A percentile compares a stretch with the other conserved stretches of the same genome.
Evolutionary conservation across 92 coral and sea anemone species (phyloP).

Genomic region (Muricea muricata): DNA sequence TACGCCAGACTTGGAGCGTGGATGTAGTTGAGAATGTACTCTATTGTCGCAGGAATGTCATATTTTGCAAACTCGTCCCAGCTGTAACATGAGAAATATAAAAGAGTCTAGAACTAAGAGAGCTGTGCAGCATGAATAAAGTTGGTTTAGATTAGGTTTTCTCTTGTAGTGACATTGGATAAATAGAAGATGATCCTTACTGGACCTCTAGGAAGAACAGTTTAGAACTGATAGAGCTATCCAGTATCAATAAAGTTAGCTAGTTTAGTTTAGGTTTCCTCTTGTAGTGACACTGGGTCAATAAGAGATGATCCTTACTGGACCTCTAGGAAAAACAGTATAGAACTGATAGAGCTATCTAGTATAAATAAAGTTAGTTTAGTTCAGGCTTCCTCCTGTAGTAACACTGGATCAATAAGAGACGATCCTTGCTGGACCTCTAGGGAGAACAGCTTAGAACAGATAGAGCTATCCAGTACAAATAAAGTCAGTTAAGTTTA

Average conservation of each 20-base stretch:
- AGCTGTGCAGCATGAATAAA: too few species aligned
- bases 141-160: not conserved
- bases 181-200: too few species aligned
- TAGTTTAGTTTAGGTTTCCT: not conserved
- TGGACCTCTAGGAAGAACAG: too few species aligned
- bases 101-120: too few species aligned
- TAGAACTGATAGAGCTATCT: not conserved
- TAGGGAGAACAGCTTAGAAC: not conserved
- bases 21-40: constrained; percentile 68
- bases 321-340: not conserved
- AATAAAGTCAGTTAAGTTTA: not conserved
- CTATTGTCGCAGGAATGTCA: constrained; percentile 92
- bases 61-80: constrained; percentile 92
- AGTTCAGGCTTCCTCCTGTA: too few species aligned
- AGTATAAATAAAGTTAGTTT: too few species aligned
- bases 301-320: not conserved
- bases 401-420: too few species aligned
- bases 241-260: too few species aligned
- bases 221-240: too few species aligned
- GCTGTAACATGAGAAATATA: constrained; percentile 56
- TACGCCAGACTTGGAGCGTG: constrained; percentile 70
- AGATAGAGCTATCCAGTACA: not conserved
- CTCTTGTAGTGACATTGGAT: not conserved
- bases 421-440: not conserved
- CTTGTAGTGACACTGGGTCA: not conserved